These are phyloP conservation scores for Caenorhabditis brenneri DNA, from an alignment of 1,140 invertebrate species.

Conservation along the genomic window DNA sequence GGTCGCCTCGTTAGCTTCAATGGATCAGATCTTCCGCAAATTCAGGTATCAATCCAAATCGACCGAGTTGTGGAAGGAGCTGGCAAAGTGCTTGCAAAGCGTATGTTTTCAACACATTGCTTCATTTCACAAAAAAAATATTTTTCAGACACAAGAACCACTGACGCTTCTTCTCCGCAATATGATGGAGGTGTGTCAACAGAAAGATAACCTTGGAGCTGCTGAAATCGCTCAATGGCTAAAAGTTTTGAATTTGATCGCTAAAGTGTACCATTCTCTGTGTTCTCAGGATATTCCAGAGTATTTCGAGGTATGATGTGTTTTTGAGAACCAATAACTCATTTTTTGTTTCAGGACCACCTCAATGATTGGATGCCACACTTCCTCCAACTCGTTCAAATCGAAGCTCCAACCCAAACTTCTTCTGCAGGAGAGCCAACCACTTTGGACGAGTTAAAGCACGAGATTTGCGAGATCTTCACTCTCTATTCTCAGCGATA, in stretches of 20 bases:
- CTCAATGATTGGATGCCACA: constrained; percentile 91
- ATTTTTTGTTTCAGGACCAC: constrained; percentile 98
- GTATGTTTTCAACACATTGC: neutral
- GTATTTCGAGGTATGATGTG: constrained; percentile 76
- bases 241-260: constrained; percentile 82
- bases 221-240: constrained; percentile 49
- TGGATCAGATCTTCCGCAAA: constrained; percentile 91
- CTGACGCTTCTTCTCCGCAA: constrained; percentile 77
- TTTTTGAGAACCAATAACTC: no score
- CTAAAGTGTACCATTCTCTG: constrained; percentile 93
- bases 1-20: constrained; percentile 90
- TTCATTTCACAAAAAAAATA: neutral
- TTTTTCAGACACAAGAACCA: constrained; percentile 44
- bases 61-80: constrained; percentile 90
- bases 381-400: constrained; percentile 82
- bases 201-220: constrained; percentile 81
- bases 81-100: constrained; percentile 78
- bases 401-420: constrained; percentile 76
- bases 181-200: constrained; percentile 81
- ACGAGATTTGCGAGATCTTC: constrained; percentile 94
- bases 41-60: constrained; percentile 96
- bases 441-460: constrained; percentile 21
- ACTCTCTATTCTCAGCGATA: constrained; percentile 94
- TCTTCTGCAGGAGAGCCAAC: constrained; percentile 75
- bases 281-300: constrained; percentile 95